Base-by-base conservation (phyloP, 2,113 vertebrate genomes). In the Microtus montanus region DNA sequence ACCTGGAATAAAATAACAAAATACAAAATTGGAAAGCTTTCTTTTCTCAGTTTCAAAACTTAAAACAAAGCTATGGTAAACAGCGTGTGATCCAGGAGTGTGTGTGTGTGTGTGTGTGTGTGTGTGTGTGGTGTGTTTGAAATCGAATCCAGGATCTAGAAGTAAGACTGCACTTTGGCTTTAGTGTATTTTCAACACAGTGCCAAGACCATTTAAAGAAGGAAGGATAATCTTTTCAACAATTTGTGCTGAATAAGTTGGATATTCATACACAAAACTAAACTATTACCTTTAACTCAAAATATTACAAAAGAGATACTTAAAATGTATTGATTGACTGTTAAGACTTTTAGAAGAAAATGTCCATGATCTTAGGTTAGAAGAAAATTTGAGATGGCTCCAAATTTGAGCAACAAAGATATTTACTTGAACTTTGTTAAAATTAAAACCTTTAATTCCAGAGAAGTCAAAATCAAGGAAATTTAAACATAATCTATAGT, bases 111-210 rank as follows among this genome's bases (percentile, higher is more conserved):
- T 33, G 8, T 85, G 26, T 64, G 24, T 15, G 6, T 38, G 33
- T 47, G 8, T 63, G 52, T 74, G 6, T 73, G 11, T 70, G 3
- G 17, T 78, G 2, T 75, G 38, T 74, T 19, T 49, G 11, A 1
- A 92, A 66, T 68, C 52, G 1, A 92, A 79, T 11, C 87, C 61
- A 75, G 41, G 78, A 41, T 75, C 9, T 10, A 75, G 47, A 92
- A 49, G 24, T 70, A 22, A 66, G 30, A 19, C 19, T 24, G 30
- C 44, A 22, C 15, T 52, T 52, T 86, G 14, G 14, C 20, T 35
- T 84, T 35, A n/a, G 33, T 41, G 87, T 9, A 73, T 87, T 90
- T 95, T 95, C 33, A 82, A 35, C 35, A 86, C 78, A 35, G 26
- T 86, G 26, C 24, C 22, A 93, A 89, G 35, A 74, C 5, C 7